These are phyloP conservation scores for Orientallactaga bullata DNA, from an alignment of 2,113 vertebrate genomes.

Conservation along the genomic window DNA sequence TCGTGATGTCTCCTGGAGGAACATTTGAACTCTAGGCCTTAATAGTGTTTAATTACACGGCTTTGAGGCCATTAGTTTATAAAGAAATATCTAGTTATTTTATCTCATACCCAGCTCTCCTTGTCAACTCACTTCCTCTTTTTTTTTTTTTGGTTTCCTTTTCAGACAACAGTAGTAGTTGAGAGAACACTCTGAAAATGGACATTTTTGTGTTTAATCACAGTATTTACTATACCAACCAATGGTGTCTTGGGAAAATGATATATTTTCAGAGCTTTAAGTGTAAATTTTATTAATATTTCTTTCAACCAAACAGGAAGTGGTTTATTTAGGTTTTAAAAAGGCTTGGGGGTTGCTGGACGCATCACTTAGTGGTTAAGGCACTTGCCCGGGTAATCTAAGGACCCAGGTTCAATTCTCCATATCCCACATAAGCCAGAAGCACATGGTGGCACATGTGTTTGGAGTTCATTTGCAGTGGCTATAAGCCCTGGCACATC, in stretches of 20 bases:
- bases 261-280: background rate
- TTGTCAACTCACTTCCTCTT: conserved; percentile 32
- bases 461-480: too few species aligned
- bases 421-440: too few species aligned
- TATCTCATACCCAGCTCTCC: conserved; percentile 40
- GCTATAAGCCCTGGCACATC: too few species aligned
- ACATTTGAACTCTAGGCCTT: conserved; percentile 69
- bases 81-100: conserved; percentile 61
- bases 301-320: conserved; percentile 25
- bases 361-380: too few species aligned
- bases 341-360: too few species aligned
- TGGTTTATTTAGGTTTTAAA: background rate
- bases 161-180: conserved; percentile 38
- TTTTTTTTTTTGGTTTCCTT: background rate
- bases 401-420: too few species aligned
- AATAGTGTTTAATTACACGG: conserved; percentile 72
- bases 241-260: background rate
- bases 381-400: too few species aligned
- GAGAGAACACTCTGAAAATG: conserved; percentile 21
- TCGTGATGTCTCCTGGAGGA: conserved; percentile 63
- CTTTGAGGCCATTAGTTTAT: conserved; percentile 70
- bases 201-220: background rate
- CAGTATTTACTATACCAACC: background rate
- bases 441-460: too few species aligned
- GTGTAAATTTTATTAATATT: background rate